Conservation (phyloP, 1,140 invertebrate genomes). For the Calephelis virginiensis region DNA sequence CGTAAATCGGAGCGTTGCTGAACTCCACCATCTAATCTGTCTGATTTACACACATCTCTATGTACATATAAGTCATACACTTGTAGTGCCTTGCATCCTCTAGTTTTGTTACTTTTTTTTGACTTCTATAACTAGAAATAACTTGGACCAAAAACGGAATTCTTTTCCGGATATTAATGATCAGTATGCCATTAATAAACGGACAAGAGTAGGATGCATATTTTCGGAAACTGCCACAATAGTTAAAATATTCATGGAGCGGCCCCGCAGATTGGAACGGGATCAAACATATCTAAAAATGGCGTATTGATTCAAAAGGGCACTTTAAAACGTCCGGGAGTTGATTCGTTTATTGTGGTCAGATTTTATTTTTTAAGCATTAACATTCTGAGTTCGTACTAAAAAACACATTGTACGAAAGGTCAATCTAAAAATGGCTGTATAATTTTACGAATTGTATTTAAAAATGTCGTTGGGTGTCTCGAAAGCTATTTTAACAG, state of each 20-base stretch:
- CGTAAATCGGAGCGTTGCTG: too few relatives aligned
- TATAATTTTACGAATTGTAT: too few relatives aligned
- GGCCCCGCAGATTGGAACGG: constrained; percentile 46
- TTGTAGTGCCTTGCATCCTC: too few relatives aligned
- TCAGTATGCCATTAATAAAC: constrained; percentile 69
- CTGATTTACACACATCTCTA: too few relatives aligned
- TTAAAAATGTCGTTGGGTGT: too few relatives aligned
- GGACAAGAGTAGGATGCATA: constrained; percentile 44
- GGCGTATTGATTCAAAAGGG: constrained; percentile 36
- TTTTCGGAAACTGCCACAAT: constrained; percentile 56
- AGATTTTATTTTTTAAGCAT: not conserved
- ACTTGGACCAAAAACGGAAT: not conserved
- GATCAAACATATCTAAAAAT: constrained; percentile 65
- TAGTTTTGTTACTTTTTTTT: too few relatives aligned
- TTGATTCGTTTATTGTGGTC: not conserved
- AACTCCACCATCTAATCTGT: too few relatives aligned
- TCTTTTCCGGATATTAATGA: constrained; percentile 44
- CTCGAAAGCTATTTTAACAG: too few relatives aligned
- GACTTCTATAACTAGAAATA: too few relatives aligned
- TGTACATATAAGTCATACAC: too few relatives aligned
- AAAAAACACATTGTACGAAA: not conserved
- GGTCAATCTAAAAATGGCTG: not conserved
- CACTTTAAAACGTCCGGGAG: constrained; percentile 5
- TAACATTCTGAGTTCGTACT: not conserved
- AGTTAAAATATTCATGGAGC: constrained; percentile 72